Base-by-base conservation (phyloP, 2,888 invertebrate species). In the Drosophila seclusa region DNA sequence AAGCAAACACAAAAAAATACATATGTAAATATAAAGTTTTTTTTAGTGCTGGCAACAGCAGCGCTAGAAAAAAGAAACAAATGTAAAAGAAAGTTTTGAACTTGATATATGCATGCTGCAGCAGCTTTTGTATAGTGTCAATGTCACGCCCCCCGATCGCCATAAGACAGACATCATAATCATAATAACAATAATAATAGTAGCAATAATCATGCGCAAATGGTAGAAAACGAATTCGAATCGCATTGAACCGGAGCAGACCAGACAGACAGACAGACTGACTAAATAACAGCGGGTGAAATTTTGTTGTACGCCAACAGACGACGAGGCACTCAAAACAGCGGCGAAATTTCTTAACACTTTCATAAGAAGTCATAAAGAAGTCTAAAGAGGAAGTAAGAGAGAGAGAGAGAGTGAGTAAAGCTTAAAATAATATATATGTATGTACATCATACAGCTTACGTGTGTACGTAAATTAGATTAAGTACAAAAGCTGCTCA, bases 311-410 rank as follows among this genome's bases (percentile, higher is more conserved):
- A 27, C 18, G 54, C 36, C 61, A 55, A 62, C 49, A 66, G 68
- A 63, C 72, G 80, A 74, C 80, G 63, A 71, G 60, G 27, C n/a
- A 48, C 34, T n/a, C 27, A 29, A 36, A 60, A 64, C 60, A 59
- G 18, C 66, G 71, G 83, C 84, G 89, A 85, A 86, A 89, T 89
- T 89, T 79, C 82, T 83, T 68, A 79, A 81, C 78, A 83, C 87
- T 86, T 84, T 84, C 86, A 70, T 82, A 80, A 82, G 83, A 84
- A 84, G 83, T 76, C 80, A 70, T 78, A 73, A 80, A 78, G 49
- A 70, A 68, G 67, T 71, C 52, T 32, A 48, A 8, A 36, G 31
- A 45, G 32, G 2, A 6, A 31, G 36, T 13, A n/a, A 31, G 48
- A 38, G 13, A 16, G 36, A 45, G 31, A 24, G 24, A 52, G 27